Percentiles rank a stretch among this genome's conserved stretches.
phyloP scores from a whole-genome alignment of 1,140 invertebrate genomes.

The Tigriopus japonicus region DNA sequence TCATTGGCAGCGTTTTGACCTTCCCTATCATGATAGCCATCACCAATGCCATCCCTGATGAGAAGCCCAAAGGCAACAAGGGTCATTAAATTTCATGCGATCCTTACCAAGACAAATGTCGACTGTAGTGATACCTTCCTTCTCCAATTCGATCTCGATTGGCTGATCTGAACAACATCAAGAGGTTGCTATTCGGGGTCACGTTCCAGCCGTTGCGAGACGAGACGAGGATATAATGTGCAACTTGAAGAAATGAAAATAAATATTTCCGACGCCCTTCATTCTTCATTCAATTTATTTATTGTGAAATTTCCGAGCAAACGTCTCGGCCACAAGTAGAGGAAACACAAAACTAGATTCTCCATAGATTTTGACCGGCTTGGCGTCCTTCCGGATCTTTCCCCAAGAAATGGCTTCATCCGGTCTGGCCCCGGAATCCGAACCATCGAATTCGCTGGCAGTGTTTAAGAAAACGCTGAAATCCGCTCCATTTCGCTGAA shows the following conservation, averaged over 20 bases:
- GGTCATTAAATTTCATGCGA: neutral
- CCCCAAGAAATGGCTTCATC: constrained; percentile 99
- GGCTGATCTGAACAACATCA: no score
- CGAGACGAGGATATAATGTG: no score
- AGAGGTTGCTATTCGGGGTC: no score
- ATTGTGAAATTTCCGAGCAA: constrained; percentile 36
- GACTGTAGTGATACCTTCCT: no score
- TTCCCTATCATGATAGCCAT: no score
- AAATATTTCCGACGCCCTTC: no score
- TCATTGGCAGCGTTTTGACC: no score
- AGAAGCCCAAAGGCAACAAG: neutral
- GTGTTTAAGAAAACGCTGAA: constrained; percentile 92
- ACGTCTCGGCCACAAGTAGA: constrained; percentile 83
- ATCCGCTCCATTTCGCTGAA: constrained; percentile 87
- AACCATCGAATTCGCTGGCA: constrained; percentile 93
- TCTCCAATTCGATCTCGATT: no score
- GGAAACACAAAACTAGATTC: constrained; percentile 93
- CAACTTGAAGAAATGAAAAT: no score
- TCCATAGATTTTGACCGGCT: constrained; percentile 85
- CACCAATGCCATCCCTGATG: no score
- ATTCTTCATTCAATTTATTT: constrained; percentile 21
- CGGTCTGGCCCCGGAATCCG: constrained; percentile 87
- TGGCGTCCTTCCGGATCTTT: constrained; percentile 73
- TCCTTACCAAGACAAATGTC: neutral
- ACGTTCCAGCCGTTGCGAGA: no score